phyloP scores from a whole-genome alignment of 2,113 vertebrate genomes.

The Tautogolabrus adspersus region DNA sequence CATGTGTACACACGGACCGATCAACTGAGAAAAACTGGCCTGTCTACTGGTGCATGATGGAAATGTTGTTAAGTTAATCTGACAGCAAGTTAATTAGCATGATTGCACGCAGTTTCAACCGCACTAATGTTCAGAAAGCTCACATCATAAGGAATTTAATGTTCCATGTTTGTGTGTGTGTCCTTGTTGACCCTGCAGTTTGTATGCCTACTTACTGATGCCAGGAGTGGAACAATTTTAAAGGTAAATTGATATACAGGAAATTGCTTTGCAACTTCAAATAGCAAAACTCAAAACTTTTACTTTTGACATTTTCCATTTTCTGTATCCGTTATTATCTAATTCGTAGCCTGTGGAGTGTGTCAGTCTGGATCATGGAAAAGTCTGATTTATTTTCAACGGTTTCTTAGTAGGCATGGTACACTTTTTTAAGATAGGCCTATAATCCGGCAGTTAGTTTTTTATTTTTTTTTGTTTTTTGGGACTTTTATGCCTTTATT shows the following conservation, averaged over 20 bases:
- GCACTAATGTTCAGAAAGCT: slow-evolving; percentile 17
- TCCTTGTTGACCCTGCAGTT: slow-evolving; percentile 30
- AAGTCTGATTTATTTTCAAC: no score
- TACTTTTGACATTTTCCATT: background rate
- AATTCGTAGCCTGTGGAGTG: no score
- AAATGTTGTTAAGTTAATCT: slow-evolving; percentile 64
- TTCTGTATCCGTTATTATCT: no score
- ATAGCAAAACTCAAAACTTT: slow-evolving; percentile 36
- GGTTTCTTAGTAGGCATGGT: no score
- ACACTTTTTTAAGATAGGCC: no score
- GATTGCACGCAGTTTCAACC: slow-evolving; percentile 22
- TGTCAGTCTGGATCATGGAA: no score
- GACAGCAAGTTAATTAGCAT: slow-evolving; percentile 57
- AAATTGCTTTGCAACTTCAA: slow-evolving; percentile 40
- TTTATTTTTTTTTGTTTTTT: no score
- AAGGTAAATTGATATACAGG: slow-evolving; percentile 70
- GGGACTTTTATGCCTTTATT: no score
- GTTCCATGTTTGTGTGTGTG: slow-evolving; percentile 4
- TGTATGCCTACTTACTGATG: slow-evolving; percentile 12
- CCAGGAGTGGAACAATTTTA: slow-evolving; percentile 37
- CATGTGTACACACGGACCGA: slow-evolving; percentile 19
- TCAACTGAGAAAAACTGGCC: slow-evolving; percentile 46
- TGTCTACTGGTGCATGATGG: slow-evolving; percentile 21
- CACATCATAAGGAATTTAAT: background rate
- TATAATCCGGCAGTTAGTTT: no score